Evolutionary conservation across 1,140 invertebrate species (phyloP).

Genomic region (Aradophagus sp.): DNA sequence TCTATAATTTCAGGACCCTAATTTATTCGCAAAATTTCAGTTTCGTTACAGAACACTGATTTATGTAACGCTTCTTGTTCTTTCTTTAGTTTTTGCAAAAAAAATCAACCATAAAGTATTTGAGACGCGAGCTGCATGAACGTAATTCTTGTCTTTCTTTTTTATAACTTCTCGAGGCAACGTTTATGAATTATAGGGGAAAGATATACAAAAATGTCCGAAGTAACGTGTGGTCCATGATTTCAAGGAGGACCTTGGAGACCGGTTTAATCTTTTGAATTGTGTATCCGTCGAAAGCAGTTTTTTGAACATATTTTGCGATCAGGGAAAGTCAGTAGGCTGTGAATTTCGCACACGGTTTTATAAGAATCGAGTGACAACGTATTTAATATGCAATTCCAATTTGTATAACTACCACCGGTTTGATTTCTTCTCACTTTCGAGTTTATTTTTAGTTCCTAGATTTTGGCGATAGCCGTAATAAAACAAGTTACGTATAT

Average conservation of each 20-base stretch:
- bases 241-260: conserved; percentile 54
- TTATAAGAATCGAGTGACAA: conserved; percentile 12
- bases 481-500: background rate
- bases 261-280: conserved; percentile 56
- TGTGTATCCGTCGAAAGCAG: conserved; percentile 48
- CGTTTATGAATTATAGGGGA: too few species aligned
- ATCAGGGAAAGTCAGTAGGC: conserved; percentile 46
- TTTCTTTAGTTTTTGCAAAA: too few species aligned
- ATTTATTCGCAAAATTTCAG: too few species aligned
- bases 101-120: too few species aligned
- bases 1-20: too few species aligned
- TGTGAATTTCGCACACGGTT: conserved; percentile 28
- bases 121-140: too few species aligned
- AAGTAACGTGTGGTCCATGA: conserved; percentile 24
- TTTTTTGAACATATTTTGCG: conserved; percentile 49
- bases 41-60: too few species aligned
- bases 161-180: too few species aligned
- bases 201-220: conserved; percentile 5
- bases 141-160: too few species aligned
- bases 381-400: conserved; percentile 7
- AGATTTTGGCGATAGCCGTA: too few species aligned
- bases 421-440: conserved; percentile 30
- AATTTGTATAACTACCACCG: conserved; percentile 17
- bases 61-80: too few species aligned
- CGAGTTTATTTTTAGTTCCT: conserved; percentile 34